Evolutionary conservation across 2,888 invertebrate species (phyloP).

Genomic region (Chorisops tibialis): DNA sequence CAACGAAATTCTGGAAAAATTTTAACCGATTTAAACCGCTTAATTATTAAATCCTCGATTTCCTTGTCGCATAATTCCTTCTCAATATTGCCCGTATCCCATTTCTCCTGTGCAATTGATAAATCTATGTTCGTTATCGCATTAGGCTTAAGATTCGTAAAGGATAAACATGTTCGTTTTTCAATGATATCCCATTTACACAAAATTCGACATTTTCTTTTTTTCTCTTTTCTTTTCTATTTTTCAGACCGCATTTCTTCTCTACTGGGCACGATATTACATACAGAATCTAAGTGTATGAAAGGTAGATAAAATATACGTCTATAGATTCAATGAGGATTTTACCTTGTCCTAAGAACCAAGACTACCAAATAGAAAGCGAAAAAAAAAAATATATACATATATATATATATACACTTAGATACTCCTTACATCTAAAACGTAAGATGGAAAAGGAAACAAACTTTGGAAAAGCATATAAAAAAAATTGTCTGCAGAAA

Average conservation of each 20-base stretch:
- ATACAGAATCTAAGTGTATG: constrained; percentile 4
- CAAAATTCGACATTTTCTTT: constrained; percentile 3
- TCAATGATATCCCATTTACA: constrained; percentile 14
- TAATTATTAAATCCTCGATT: too few relatives aligned
- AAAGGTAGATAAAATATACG: background rate
- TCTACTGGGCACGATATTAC: background rate
- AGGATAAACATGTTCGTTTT: constrained; percentile 19
- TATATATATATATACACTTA: background rate
- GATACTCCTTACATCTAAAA: background rate
- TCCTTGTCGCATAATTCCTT: too few relatives aligned
- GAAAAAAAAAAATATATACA: constrained; percentile 10
- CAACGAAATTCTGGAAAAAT: too few relatives aligned
- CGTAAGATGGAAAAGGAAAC: background rate
- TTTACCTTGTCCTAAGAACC: constrained; percentile 11
- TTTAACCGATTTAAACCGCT: too few relatives aligned
- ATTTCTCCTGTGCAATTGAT: too few relatives aligned
- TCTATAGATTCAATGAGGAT: constrained; percentile 4
- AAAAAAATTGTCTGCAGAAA: constrained; percentile 22
- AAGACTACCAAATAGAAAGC: background rate
- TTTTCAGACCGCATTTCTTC: background rate
- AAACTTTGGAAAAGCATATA: background rate
- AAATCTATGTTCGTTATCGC: constrained; percentile 3
- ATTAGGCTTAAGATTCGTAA: constrained; percentile 12
- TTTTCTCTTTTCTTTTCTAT: constrained; percentile 1
- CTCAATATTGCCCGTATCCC: too few relatives aligned